These are phyloP conservation scores for Tyrannus savana DNA, from an alignment of 2,113 vertebrate species.

Conservation along the genomic window DNA sequence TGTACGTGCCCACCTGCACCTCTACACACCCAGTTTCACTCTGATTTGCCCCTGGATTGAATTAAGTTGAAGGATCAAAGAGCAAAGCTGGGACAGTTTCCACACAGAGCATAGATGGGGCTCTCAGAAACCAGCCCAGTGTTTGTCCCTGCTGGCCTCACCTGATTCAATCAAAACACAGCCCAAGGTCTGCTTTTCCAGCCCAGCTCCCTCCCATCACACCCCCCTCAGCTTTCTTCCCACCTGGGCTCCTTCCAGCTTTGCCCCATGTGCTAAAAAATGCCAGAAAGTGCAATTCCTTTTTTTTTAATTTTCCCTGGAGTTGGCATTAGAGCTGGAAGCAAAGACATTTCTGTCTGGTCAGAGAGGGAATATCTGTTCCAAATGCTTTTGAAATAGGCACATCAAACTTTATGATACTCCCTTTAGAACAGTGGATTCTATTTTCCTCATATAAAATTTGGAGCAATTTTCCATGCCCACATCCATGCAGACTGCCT, in stretches of 20 bases:
- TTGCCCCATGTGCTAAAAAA: background rate
- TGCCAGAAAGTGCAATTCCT: background rate
- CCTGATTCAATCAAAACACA: constrained; percentile 44
- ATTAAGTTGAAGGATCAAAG: constrained; percentile 53
- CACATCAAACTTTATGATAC: constrained; percentile 24
- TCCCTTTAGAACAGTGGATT: background rate
- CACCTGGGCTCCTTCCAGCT: background rate
- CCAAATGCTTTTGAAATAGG: constrained; percentile 26
- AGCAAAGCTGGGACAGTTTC: background rate
- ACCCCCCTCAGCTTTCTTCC: background rate
- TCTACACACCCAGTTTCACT: background rate
- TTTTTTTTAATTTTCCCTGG: background rate
- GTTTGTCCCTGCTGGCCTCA: constrained; percentile 10
- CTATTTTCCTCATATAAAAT: constrained; percentile 5
- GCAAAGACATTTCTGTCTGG: constrained; percentile 30
- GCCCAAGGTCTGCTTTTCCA: background rate
- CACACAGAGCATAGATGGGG: background rate
- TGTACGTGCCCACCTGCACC: background rate
- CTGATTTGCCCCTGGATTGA: constrained; percentile 8
- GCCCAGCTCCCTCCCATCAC: background rate
- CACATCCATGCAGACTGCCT: background rate
- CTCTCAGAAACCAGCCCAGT: background rate
- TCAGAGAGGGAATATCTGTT: constrained; percentile 3
- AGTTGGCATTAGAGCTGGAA: constrained; percentile 16
- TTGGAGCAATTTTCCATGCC: constrained; percentile 5